Conservation (phyloP, 1,140 invertebrate species). For the Drosophila bocqueti region DNA sequence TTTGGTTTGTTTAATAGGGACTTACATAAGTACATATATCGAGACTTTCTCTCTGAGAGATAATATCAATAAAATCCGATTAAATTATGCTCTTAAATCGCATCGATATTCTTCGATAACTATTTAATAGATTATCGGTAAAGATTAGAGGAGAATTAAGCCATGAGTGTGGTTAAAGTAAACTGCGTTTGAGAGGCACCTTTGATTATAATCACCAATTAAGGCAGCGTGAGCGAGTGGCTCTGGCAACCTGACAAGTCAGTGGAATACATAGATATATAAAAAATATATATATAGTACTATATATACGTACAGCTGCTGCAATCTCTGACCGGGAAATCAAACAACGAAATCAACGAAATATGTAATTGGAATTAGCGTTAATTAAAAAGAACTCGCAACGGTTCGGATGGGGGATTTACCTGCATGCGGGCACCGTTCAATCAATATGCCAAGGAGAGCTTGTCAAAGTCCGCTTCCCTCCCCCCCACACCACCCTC, state of each 20-base stretch:
- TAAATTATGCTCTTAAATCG: no score
- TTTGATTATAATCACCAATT: conserved; percentile 5
- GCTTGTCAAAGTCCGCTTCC: conserved; percentile 44
- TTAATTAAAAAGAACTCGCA: conserved; percentile 51
- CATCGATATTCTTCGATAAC: background rate
- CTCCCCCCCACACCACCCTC: background rate
- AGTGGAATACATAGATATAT: background rate
- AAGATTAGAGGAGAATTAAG: no score
- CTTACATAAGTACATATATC: no score
- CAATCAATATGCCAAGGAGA: conserved; percentile 43
- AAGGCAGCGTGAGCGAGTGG: background rate
- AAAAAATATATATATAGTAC: background rate
- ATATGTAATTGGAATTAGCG: conserved; percentile 58
- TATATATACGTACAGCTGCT: background rate
- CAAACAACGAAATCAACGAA: conserved; percentile 32
- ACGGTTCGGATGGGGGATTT: background rate
- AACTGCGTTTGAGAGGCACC: background rate
- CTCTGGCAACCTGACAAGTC: background rate
- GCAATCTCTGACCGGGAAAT: conserved; percentile 28
- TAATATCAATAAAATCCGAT: background rate
- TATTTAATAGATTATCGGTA: background rate
- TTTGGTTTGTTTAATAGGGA: no score
- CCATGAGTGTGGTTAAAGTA: background rate
- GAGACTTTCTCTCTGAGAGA: no score
- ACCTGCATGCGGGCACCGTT: conserved; percentile 41